A percentile compares a stretch with the other conserved stretches of the same genome.
Evolutionary conservation across 92 coral and sea anemone genomes (phyloP).

Genomic region (Actinostola sp.): DNA sequence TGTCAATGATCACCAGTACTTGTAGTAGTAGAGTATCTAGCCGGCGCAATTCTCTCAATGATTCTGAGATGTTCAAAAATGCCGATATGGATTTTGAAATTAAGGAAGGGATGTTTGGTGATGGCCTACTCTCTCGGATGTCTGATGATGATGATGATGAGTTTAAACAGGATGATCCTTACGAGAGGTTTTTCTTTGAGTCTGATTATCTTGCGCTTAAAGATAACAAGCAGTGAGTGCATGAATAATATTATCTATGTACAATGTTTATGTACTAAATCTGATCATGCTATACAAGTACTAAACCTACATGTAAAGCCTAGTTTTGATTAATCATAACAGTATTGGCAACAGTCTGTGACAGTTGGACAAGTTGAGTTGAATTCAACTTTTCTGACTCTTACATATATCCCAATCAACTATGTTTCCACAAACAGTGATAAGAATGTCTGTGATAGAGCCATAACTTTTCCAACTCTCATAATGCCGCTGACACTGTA

Average conservation of each 20-base stretch:
- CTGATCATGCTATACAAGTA: too few species aligned
- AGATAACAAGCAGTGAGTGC: conserved; percentile 88
- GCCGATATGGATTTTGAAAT: background rate
- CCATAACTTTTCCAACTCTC: too few species aligned
- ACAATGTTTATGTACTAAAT: too few species aligned
- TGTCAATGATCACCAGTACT: conserved; percentile 5
- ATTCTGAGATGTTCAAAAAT: background rate
- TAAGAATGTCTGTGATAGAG: too few species aligned
- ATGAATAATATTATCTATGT: background rate
- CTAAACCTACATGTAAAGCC: too few species aligned
- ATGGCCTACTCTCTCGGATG: background rate
- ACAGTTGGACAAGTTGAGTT: too few species aligned
- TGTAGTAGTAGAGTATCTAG: conserved; percentile 29
- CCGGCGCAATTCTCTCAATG: conserved; percentile 14
- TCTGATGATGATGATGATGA: conserved; percentile 61
- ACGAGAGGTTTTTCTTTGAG: conserved; percentile 87
- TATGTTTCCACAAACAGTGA: too few species aligned
- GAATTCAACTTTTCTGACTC: too few species aligned
- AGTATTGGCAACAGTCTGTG: too few species aligned
- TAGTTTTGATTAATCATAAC: too few species aligned
- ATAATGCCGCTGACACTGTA: too few species aligned
- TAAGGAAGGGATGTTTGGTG: background rate
- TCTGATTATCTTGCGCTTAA: conserved; percentile 92
- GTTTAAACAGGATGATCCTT: conserved; percentile 52
- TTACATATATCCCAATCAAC: too few species aligned